These are phyloP conservation scores for Tiliacea aurago DNA, from an alignment of 2,888 invertebrate species.

Conservation along the genomic window DNA sequence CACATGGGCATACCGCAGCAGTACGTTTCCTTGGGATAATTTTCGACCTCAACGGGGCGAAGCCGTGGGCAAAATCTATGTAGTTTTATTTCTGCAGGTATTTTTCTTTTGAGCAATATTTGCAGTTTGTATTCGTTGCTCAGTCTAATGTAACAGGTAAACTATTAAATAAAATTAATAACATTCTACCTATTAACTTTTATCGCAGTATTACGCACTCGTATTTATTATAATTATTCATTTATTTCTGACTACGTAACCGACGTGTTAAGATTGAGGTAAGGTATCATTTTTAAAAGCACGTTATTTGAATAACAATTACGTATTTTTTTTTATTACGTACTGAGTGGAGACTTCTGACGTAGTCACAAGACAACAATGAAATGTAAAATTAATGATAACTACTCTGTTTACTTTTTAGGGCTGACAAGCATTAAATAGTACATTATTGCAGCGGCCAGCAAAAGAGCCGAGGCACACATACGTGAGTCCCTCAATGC, in stretches of 20 bases:
- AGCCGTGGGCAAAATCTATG: not conserved
- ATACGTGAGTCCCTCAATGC: too few species aligned
- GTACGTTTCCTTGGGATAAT: not conserved
- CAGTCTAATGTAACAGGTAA: conserved; percentile 13
- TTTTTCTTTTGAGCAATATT: conserved; percentile 15
- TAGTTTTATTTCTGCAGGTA: not conserved
- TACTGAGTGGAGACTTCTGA: not conserved
- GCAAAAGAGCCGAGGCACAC: too few species aligned
- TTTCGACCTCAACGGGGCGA: not conserved
- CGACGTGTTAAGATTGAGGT: conserved; percentile 8
- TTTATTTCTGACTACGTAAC: conserved; percentile 7
- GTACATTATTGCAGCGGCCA: too few species aligned
- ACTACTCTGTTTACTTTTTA: conserved; percentile 5
- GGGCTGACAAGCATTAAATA: not conserved
- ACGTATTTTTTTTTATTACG: not conserved
- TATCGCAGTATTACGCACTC: not conserved
- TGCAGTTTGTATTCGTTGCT: conserved; percentile 14
- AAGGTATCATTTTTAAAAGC: conserved; percentile 3
- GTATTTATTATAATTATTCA: not conserved
- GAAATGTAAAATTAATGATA: conserved; percentile 12
- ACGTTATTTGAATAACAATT: conserved; percentile 7
- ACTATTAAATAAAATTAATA: conserved; percentile 6
- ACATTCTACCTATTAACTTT: conserved; percentile 14
- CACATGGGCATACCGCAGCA: not conserved
- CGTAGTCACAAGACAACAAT: conserved; percentile 7